Evolutionary conservation across 1,140 invertebrate genomes (phyloP), one percentile per base, ranked within the genome.

Genomic region (Diprion similis): DNA sequence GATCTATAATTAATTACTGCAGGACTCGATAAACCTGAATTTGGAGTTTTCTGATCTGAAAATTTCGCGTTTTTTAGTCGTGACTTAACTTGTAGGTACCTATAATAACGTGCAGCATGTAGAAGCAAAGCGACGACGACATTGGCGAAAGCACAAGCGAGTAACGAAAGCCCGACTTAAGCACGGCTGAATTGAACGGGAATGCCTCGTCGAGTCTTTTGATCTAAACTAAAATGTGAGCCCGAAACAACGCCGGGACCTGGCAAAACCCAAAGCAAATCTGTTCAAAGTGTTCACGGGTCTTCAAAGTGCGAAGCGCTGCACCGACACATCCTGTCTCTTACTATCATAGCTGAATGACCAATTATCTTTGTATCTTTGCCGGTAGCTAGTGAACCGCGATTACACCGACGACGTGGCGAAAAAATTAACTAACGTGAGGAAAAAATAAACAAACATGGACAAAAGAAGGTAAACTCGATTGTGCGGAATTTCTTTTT

Each of bases 311-410:
- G 81, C 80, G 24, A 37, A 6, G 83, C 80, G 79, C 70, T 78
- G 79, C 78, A 79, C 80, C 24, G 24, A 37, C 24, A 37, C 24
- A 37, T 37, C 24, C 24, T 75, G 78, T 84, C 51, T 84, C 79
- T 77, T 77, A 83, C 81, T 76, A 79, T 37, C 77, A 87, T 87
- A 87, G 82, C 81, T 82, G 82, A 84, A 86, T 87, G 86, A 87
- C 82, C 86, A 87, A 87, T 87, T 87, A 87, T 86, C 82, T 80
- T 81, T 80, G 81, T 87, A 86, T 87, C 85, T 87, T 86, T 87
- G 78, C 84, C 86, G 77, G 86, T 87, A 84, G 83, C 81, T 83
- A 84, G 78, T 81, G 83, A 82, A 78, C 81, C 84, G 82, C 81
- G 79, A 85, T 80, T 83, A 84, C 85, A 85, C 81, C 83, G 82